Percentiles rank a stretch among this genome's conserved stretches.
These are phyloP conservation scores for Pipistrellus pipistrellus DNA, from an alignment of 2,797 vertebrate species.

Conservation along the genomic window DNA sequence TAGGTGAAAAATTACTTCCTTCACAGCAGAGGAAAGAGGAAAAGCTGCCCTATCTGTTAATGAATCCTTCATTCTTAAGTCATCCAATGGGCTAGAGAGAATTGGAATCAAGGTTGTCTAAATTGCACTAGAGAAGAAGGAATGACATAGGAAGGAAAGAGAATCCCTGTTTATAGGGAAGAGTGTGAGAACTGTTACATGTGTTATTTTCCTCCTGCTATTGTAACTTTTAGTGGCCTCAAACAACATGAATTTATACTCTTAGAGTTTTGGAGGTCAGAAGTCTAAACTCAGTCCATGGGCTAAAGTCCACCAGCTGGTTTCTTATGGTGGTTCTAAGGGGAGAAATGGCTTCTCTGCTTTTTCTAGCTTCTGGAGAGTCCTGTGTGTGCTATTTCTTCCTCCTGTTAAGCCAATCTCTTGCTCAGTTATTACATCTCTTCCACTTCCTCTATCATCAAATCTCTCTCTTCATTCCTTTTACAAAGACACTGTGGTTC, in stretches of 20 bases:
- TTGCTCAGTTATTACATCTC: neutral
- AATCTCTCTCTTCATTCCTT: neutral
- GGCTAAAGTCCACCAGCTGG: neutral
- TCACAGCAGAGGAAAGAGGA: neutral
- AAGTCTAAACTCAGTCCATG: neutral
- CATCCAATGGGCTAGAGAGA: neutral
- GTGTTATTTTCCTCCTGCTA: neutral
- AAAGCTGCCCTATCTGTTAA: neutral
- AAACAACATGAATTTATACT: neutral
- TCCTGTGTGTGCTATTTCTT: neutral
- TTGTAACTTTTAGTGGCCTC: neutral
- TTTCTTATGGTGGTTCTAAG: neutral
- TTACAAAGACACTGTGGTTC: neutral
- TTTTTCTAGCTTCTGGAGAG: neutral
- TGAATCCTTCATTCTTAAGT: neutral
- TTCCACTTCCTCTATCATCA: neutral
- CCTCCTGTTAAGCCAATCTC: neutral
- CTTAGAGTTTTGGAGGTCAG: neutral
- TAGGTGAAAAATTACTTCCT: neutral
- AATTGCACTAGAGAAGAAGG: neutral
- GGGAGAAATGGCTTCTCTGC: neutral
- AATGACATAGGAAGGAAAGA: neutral
- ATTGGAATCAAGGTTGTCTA: neutral
- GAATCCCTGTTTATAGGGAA: neutral
- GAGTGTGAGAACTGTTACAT: neutral